Evolutionary conservation across 1,140 invertebrate species (phyloP).

Genomic region (Drosophila kepulauana): DNA sequence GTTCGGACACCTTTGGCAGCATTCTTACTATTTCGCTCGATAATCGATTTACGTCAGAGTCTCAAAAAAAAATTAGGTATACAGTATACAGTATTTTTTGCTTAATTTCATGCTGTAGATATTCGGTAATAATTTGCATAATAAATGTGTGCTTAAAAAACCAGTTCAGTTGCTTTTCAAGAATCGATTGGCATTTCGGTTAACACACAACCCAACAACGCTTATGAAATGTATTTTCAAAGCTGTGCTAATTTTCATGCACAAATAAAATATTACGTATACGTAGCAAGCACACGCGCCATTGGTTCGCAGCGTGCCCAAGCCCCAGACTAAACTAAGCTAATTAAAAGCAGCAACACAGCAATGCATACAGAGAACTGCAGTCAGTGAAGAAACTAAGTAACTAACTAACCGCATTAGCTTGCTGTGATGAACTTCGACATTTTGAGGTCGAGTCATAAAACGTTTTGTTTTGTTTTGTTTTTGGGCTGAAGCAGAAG

Average conservation of each 20-base stretch:
- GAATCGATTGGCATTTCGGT: slow-evolving; percentile 54
- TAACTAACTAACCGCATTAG: slow-evolving; percentile 17
- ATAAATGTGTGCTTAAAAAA: slow-evolving; percentile 56
- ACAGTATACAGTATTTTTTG: slow-evolving; percentile 16
- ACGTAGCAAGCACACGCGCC: slow-evolving; percentile 72
- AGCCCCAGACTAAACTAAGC: slow-evolving; percentile 37
- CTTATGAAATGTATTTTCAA: slow-evolving; percentile 54
- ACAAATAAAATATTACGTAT: slow-evolving; percentile 74
- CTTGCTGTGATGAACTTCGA: slow-evolving; percentile 63
- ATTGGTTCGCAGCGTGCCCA: slow-evolving; percentile 28
- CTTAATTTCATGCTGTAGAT: slow-evolving; percentile 36
- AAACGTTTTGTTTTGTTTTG: slow-evolving; percentile 11
- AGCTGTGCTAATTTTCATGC: slow-evolving; percentile 69
- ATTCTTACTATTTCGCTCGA: slow-evolving; percentile 22
- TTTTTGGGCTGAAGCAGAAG: slow-evolving; percentile 12
- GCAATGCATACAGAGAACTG: background rate
- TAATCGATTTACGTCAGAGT: slow-evolving; percentile 45
- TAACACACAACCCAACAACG: slow-evolving; percentile 13
- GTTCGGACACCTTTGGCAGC: slow-evolving; percentile 16
- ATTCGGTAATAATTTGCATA: slow-evolving; percentile 53
- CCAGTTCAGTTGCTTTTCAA: slow-evolving; percentile 59
- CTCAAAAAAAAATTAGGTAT: slow-evolving; percentile 4
- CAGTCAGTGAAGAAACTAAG: slow-evolving; percentile 10
- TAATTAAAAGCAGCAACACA: slow-evolving; percentile 63
- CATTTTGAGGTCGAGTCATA: slow-evolving; percentile 69